Conservation (phyloP, 2,888 invertebrate species). For the Netelia inedita region DNA sequence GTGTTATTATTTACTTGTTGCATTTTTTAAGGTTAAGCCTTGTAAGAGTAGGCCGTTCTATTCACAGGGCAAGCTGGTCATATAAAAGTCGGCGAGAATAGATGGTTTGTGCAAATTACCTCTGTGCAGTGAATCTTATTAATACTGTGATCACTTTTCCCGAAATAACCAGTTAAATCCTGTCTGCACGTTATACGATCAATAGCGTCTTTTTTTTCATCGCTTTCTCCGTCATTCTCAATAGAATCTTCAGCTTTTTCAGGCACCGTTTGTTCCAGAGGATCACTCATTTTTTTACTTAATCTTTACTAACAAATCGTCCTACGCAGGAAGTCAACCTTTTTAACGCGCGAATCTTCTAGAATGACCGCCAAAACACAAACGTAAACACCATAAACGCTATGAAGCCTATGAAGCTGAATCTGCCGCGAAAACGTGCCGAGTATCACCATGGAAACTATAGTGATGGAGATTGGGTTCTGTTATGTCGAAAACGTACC, state of each 20-base stretch:
- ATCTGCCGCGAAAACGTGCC: neutral
- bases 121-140: conserved; percentile 75
- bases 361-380: conserved; percentile 68
- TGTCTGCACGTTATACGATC: conserved; percentile 65
- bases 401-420: neutral
- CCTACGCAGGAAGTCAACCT: conserved; percentile 1
- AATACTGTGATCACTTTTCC: conserved; percentile 74
- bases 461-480: neutral
- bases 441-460: neutral
- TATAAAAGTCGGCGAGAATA: neutral
- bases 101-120: conserved; percentile 64
- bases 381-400: neutral
- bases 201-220: conserved; percentile 10
- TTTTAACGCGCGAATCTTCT: conserved; percentile 6
- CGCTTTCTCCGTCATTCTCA: conserved; percentile 29
- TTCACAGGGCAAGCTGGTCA: neutral
- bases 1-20: neutral
- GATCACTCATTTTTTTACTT: conserved; percentile 40
- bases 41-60: too few species aligned
- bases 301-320: neutral
- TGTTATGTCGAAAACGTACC: too few species aligned
- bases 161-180: conserved; percentile 74
- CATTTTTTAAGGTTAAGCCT: neutral
- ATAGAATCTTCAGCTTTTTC: conserved; percentile 10
- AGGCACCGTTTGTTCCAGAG: conserved; percentile 33